Evolutionary conservation across 1,140 invertebrate species (phyloP).

Genomic region (Kradibia gibbosae): DNA sequence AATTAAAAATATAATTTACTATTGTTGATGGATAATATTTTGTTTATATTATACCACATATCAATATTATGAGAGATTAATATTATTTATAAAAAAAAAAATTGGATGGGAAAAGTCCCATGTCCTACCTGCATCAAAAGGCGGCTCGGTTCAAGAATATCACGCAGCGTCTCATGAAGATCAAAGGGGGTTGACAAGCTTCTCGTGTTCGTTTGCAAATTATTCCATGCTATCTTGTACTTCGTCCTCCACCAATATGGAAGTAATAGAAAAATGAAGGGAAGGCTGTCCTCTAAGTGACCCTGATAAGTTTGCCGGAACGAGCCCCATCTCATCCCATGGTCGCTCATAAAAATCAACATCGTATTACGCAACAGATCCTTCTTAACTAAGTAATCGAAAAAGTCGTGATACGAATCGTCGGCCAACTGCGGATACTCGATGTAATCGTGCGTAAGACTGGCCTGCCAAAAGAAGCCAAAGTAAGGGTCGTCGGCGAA

Average conservation of each 20-base stretch:
- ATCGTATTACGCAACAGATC: slow-evolving; percentile 72
- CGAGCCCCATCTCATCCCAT: slow-evolving; percentile 79
- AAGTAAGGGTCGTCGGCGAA: slow-evolving; percentile 72
- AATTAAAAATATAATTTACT: too few relatives aligned
- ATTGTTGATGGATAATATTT: too few relatives aligned
- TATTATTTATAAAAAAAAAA: too few relatives aligned
- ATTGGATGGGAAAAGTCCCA: not conserved
- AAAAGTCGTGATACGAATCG: slow-evolving; percentile 60
- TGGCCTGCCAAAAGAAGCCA: slow-evolving; percentile 72
- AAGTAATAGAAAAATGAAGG: slow-evolving; percentile 77
- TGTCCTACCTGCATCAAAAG: not conserved
- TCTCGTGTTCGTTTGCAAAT: slow-evolving; percentile 73
- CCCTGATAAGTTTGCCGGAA: slow-evolving; percentile 78
- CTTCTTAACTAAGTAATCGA: slow-evolving; percentile 58
- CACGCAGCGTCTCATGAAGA: slow-evolving; percentile 77
- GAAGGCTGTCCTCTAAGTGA: slow-evolving; percentile 80
- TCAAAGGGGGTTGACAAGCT: slow-evolving; percentile 77
- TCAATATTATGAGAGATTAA: too few relatives aligned
- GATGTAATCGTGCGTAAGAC: slow-evolving; percentile 73
- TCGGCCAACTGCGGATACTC: slow-evolving; percentile 71
- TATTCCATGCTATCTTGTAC: slow-evolving; percentile 71
- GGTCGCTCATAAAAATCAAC: slow-evolving; percentile 81
- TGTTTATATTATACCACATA: too few relatives aligned
- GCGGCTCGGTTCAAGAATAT: slow-evolving; percentile 74
- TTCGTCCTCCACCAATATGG: slow-evolving; percentile 76